Conservation (phyloP, 2,113 vertebrate species). For the Poeciliopsis retropinna region DNA sequence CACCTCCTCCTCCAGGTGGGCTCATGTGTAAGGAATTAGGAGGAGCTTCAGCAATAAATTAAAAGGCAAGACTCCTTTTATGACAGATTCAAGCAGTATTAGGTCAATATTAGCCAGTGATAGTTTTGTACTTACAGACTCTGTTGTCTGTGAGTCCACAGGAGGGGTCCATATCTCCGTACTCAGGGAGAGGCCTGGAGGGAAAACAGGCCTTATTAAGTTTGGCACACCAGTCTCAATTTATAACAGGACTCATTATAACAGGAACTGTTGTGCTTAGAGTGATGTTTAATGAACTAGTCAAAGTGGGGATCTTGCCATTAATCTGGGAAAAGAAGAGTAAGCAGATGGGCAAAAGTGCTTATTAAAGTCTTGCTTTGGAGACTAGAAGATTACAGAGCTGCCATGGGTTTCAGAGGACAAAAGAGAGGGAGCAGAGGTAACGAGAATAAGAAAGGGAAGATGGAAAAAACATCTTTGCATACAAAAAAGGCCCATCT, state of each 20-base stretch:
- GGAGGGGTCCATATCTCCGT: constrained; percentile 87
- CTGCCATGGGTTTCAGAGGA: constrained; percentile 19
- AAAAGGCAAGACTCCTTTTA: not conserved
- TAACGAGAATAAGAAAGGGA: not conserved
- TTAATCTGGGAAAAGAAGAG: constrained; percentile 36
- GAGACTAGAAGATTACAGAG: constrained; percentile 42
- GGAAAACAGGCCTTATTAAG: constrained; percentile 12
- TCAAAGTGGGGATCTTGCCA: constrained; percentile 9
- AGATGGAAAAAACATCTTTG: constrained; percentile 1
- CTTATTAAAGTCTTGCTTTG: constrained; percentile 51
- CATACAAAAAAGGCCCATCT: constrained; percentile 17
- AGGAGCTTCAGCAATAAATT: constrained; percentile 77
- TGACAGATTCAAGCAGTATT: not conserved
- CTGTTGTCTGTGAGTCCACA: constrained; percentile 83
- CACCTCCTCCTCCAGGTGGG: constrained; percentile 59
- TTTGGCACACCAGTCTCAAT: not conserved
- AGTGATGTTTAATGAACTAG: not conserved
- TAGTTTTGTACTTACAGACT: constrained; percentile 83
- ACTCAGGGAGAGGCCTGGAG: constrained; percentile 87
- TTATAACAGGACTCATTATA: not conserved
- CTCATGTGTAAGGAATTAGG: constrained; percentile 85
- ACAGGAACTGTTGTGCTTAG: constrained; percentile 8
- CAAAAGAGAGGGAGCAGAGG: not conserved
- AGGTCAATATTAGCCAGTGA: not conserved
- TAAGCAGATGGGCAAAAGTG: constrained; percentile 32